Conservation (phyloP, 2,888 invertebrate genomes). For the Eristalis pertinax region DNA sequence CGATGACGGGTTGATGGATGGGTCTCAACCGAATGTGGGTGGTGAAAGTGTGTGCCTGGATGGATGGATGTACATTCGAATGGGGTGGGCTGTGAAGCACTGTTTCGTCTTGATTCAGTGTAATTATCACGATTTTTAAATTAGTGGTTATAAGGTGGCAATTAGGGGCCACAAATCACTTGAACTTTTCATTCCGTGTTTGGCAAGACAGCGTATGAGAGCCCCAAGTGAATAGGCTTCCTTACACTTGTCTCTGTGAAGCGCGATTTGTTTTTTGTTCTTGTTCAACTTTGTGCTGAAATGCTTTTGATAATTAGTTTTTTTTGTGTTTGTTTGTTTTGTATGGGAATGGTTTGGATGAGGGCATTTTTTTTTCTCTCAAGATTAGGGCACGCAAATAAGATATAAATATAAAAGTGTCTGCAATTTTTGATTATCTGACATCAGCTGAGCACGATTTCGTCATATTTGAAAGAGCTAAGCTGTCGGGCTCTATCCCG, state of each 20-base stretch:
- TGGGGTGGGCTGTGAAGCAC: slow-evolving; percentile 2
- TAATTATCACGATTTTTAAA: slow-evolving; percentile 61
- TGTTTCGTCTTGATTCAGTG: slow-evolving; percentile 42
- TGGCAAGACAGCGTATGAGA: not conserved
- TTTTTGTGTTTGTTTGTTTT: not conserved
- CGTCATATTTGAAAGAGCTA: no score
- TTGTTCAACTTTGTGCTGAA: not conserved
- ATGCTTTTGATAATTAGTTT: not conserved
- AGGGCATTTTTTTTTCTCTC: no score
- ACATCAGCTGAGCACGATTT: no score
- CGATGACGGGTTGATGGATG: slow-evolving; percentile 64
- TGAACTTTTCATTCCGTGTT: slow-evolving; percentile 12
- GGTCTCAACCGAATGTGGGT: slow-evolving; percentile 58
- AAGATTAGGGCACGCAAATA: no score
- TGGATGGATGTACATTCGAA: not conserved
- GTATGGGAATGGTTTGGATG: no score
- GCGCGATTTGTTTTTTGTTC: not conserved
- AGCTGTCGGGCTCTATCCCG: no score
- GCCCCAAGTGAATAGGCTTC: not conserved
- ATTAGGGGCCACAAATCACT: slow-evolving; percentile 47
- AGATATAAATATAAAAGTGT: no score
- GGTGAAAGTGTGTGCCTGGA: slow-evolving; percentile 54
- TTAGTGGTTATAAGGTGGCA: slow-evolving; percentile 33
- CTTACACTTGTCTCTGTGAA: not conserved
- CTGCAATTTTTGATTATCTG: no score